Evolutionary conservation across 2,888 invertebrate genomes (phyloP).

Genomic region (Candidula unifasciata): DNA sequence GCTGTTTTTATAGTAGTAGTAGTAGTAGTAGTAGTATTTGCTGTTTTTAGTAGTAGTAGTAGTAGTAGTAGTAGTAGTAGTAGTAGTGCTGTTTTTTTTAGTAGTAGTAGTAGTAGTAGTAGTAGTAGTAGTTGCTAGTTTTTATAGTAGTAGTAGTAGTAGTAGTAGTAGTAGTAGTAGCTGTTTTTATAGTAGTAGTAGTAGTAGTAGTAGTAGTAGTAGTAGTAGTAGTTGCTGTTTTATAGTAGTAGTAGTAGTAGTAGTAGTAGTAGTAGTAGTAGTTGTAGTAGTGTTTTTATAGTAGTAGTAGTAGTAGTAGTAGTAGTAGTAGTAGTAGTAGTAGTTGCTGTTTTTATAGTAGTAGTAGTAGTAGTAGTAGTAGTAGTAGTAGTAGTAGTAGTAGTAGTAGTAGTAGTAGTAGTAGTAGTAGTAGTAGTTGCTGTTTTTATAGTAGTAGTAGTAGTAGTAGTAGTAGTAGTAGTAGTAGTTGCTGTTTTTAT

Average conservation of each 20-base stretch:
- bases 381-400: conserved; percentile 12
- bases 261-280: conserved; percentile 8
- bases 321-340: not conserved
- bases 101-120: conserved; percentile 1
- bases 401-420: conserved; percentile 16
- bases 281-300: not conserved
- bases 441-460: too few relatives aligned
- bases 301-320: not conserved
- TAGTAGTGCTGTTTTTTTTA: not conserved
- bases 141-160: not conserved
- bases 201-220: not conserved
- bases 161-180: conserved; percentile 8
- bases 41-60: not conserved
- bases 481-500: not conserved
- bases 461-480: not conserved
- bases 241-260: not conserved
- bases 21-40: not conserved
- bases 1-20: not conserved
- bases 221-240: not conserved
- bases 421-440: conserved; percentile 16
- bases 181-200: not conserved
- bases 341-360: not conserved
- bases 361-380: conserved; percentile 13
- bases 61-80: conserved; percentile 8
- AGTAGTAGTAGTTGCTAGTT: not conserved